These are phyloP conservation scores for Dicaeum eximium DNA, from an alignment of 2,113 vertebrate genomes.

Conservation along the genomic window DNA sequence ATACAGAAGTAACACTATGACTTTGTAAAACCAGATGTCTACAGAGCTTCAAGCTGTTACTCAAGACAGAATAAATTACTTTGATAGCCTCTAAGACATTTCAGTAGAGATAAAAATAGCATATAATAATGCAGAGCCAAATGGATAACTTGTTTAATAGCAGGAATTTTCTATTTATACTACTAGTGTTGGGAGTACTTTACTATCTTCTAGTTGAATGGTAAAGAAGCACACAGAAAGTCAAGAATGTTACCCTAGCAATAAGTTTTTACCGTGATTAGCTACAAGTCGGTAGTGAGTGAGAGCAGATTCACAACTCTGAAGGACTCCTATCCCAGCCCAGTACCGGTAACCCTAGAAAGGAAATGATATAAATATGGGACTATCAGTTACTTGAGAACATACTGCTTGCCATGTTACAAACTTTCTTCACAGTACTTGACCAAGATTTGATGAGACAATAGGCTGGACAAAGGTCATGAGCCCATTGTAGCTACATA, in stretches of 20 bases:
- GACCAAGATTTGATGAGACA: background rate
- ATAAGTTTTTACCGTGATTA: constrained; percentile 84
- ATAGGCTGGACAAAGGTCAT: background rate
- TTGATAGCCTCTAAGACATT: background rate
- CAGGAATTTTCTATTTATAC: background rate
- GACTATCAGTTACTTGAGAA: background rate
- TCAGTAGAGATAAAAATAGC: background rate
- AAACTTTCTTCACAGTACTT: background rate
- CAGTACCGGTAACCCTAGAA: constrained; percentile 94
- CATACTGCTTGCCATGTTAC: background rate
- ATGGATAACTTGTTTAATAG: background rate
- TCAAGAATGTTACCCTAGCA: background rate
- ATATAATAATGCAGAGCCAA: background rate
- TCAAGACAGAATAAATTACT: background rate
- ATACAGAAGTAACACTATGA: background rate
- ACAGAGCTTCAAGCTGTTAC: background rate
- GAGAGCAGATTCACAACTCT: constrained; percentile 95
- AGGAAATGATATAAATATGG: background rate
- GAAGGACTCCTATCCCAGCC: constrained; percentile 95
- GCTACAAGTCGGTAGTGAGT: constrained; percentile 95
- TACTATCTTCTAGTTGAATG: background rate
- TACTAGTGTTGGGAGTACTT: background rate
- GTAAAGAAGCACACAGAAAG: background rate
- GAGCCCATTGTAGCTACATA: background rate
- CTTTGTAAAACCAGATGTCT: background rate